Evolutionary conservation across 2,113 vertebrate species (phyloP).

Genomic region (Parus major): DNA sequence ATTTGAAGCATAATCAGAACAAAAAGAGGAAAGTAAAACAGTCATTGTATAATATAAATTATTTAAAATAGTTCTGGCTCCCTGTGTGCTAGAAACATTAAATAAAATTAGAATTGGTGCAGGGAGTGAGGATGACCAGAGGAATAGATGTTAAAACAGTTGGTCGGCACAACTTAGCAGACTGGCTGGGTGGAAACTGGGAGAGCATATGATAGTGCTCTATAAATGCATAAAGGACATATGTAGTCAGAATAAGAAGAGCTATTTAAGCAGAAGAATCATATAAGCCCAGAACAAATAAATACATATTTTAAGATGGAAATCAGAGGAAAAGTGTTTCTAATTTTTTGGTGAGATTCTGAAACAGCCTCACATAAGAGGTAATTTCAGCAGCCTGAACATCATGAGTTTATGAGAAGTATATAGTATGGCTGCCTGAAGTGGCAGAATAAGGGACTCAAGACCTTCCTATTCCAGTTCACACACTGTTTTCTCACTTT

Average conservation of each 20-base stretch:
- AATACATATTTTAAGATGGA: neutral
- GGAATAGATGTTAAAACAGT: neutral
- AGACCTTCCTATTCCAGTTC: neutral
- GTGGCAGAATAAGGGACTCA: neutral
- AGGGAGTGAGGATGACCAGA: neutral
- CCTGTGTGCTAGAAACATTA: neutral
- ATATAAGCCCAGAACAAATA: neutral
- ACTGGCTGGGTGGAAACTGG: neutral
- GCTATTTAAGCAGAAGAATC: neutral
- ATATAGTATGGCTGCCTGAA: neutral
- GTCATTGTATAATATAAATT: neutral
- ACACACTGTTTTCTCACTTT: neutral
- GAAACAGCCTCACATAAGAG: neutral
- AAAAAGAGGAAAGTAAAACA: neutral
- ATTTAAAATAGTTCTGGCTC: neutral
- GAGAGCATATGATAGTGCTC: neutral
- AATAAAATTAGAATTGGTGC: neutral
- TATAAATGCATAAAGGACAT: slow-evolving; percentile 22
- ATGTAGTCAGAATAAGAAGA: slow-evolving; percentile 7
- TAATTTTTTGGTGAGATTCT: neutral
- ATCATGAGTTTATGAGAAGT: neutral
- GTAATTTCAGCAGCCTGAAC: neutral
- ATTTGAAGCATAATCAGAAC: neutral
- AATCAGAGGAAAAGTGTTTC: neutral
- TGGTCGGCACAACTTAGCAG: neutral